Conservation (phyloP, 2,888 invertebrate species). For the Hyppa rectilinea region DNA sequence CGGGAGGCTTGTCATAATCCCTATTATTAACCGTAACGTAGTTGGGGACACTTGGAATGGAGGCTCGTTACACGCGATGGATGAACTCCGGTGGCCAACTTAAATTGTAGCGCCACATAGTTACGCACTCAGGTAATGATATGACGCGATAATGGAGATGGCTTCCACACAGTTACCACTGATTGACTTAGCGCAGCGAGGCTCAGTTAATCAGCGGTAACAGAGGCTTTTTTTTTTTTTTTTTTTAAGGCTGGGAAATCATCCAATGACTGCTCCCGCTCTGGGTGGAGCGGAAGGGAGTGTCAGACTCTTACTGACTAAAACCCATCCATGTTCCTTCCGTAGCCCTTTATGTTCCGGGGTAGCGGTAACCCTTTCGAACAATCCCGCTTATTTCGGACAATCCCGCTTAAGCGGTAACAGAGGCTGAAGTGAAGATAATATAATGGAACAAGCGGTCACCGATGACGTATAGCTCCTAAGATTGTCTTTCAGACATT, state of each 20-base stretch:
- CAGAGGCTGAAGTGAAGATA: not conserved
- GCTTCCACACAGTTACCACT: conserved; percentile 16
- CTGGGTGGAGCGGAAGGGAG: no score
- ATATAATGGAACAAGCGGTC: not conserved
- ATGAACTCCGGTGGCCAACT: conserved; percentile 53
- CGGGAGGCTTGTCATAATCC: conserved; percentile 51
- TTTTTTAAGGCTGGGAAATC: no score
- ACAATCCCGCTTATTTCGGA: no score
- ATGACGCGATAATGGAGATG: conserved; percentile 40
- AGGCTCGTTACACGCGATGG: conserved; percentile 55
- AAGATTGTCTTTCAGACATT: not conserved
- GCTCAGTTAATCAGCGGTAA: not conserved
- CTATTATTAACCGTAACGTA: conserved; percentile 63
- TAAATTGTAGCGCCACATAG: conserved; percentile 46
- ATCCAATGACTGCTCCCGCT: no score
- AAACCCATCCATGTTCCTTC: no score
- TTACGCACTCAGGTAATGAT: conserved; percentile 35
- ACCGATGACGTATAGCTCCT: not conserved
- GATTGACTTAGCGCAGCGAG: not conserved
- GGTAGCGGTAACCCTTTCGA: no score
- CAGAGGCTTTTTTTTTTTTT: no score
- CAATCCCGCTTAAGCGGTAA: no score
- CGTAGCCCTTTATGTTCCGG: no score
- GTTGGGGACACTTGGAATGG: conserved; percentile 61
- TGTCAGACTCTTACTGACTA: no score